Conservation (phyloP, 2,797 vertebrate genomes). For the Aeoliscus strigatus region DNA sequence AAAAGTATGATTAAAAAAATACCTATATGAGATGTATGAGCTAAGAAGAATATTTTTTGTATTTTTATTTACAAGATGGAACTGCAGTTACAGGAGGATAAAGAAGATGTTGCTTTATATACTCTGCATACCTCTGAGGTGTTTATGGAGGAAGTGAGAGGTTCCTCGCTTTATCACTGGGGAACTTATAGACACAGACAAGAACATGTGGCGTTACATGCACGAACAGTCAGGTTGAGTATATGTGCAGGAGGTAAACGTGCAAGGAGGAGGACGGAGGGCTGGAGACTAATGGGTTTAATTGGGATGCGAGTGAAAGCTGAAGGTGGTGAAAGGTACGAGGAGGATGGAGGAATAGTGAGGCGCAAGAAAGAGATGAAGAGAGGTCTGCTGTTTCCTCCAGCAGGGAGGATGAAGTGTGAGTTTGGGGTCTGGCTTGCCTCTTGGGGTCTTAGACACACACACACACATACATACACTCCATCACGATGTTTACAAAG, state of each 20-base stretch:
- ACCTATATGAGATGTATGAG: too few species aligned
- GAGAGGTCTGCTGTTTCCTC: constrained; percentile 29
- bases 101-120: too few species aligned
- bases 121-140: constrained; percentile 42
- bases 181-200: constrained; percentile 30
- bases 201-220: too few species aligned
- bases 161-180: constrained; percentile 34
- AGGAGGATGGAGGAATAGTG: constrained; percentile 15
- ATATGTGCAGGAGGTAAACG: constrained; percentile 18
- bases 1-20: too few species aligned
- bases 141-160: constrained; percentile 49
- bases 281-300: constrained; percentile 20
- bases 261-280: constrained; percentile 6
- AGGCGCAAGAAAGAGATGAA: constrained; percentile 23
- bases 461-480: constrained; percentile 12
- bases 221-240: too few species aligned
- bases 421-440: constrained; percentile 54
- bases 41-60: too few species aligned
- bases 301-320: not conserved
- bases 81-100: constrained; percentile 7
- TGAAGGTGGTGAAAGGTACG: constrained; percentile 13
- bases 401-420: constrained; percentile 39
- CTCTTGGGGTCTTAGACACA: constrained; percentile 43
- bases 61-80: constrained; percentile 19
- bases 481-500: constrained; percentile 56